phyloP scores from a whole-genome alignment of 2,797 vertebrate species.

The Pipistrellus nathusii region DNA sequence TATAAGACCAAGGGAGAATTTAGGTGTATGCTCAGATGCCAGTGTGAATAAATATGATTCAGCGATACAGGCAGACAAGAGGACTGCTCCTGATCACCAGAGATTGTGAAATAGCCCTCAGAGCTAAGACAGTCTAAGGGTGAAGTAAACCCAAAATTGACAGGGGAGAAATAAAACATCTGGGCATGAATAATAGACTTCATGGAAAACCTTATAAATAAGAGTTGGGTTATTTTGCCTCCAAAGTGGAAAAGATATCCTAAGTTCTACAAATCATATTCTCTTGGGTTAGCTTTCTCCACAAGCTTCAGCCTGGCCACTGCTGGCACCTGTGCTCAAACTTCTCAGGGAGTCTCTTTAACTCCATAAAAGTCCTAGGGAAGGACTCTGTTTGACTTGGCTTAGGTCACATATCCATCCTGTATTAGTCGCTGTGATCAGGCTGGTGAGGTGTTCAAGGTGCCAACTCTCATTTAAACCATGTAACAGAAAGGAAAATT shows the following conservation, averaged over 20 bases:
- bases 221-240: background rate
- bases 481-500: background rate
- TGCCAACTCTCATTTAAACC: background rate
- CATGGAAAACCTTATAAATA: background rate
- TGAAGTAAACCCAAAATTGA: background rate
- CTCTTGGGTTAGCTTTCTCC: background rate
- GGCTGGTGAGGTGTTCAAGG: background rate
- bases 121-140: background rate
- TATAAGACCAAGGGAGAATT: background rate
- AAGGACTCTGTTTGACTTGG: background rate
- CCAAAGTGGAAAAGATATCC: background rate
- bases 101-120: background rate
- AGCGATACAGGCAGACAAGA: background rate
- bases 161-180: background rate
- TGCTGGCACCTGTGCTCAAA: background rate
- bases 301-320: background rate
- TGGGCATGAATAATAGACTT: background rate
- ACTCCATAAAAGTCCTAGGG: background rate
- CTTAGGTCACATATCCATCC: background rate
- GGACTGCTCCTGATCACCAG: background rate
- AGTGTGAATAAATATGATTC: background rate
- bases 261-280: background rate
- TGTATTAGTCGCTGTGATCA: background rate
- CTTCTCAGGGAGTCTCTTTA: background rate
- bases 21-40: background rate